Conservation (phyloP, 2,113 vertebrate genomes). For the Heterocephalus glaber region DNA sequence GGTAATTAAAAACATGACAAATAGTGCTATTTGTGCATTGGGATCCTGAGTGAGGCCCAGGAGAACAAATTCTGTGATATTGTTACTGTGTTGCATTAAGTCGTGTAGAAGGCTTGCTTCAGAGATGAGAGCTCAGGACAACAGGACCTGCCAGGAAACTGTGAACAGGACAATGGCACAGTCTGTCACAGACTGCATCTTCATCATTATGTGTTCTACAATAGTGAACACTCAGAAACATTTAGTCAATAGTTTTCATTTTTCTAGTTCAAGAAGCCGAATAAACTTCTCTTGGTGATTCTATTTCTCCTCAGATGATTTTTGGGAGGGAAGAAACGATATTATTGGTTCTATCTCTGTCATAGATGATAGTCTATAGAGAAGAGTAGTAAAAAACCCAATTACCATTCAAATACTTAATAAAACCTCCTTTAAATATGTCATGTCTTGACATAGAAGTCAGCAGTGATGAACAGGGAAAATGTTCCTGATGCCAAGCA, state of each 20-base stretch:
- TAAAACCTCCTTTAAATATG: background rate
- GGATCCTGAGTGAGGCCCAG: too few relatives aligned
- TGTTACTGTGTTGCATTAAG: background rate
- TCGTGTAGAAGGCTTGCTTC: background rate
- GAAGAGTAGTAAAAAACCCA: too few relatives aligned
- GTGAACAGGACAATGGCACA: background rate
- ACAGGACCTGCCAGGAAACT: background rate
- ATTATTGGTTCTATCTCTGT: too few relatives aligned
- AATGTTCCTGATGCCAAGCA: background rate
- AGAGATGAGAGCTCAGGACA: background rate
- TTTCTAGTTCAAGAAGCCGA: background rate
- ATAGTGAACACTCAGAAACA: background rate
- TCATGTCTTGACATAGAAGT: background rate
- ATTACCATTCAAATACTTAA: background rate
- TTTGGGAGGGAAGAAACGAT: too few relatives aligned
- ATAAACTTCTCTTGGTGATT: background rate
- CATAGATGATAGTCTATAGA: too few relatives aligned
- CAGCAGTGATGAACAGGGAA: background rate
- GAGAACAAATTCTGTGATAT: slow-evolving; percentile 67
- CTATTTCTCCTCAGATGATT: background rate
- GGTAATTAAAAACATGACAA: slow-evolving; percentile 56
- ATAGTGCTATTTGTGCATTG: too few relatives aligned
- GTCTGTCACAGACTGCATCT: background rate
- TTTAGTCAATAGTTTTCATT: background rate
- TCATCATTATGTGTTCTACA: background rate